These are phyloP conservation scores for Albula goreensis DNA, from an alignment of 2,113 vertebrate genomes.

Conservation along the genomic window DNA sequence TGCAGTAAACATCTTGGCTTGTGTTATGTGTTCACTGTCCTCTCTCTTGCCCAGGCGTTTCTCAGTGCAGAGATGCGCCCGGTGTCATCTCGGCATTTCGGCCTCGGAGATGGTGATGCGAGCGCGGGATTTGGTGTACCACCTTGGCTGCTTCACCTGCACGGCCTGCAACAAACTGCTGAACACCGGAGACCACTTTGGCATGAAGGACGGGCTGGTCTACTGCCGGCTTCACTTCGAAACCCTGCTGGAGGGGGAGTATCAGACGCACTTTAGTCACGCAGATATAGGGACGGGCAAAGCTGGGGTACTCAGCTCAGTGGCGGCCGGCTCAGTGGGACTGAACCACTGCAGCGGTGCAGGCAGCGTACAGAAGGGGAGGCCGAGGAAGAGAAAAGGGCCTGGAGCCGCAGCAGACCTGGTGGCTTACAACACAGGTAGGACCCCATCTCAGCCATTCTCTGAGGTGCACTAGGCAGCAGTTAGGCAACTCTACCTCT, in stretches of 20 bases:
- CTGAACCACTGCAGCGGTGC: slow-evolving; percentile 97
- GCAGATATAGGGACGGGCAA: slow-evolving; percentile 86
- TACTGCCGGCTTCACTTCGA: slow-evolving; percentile 99
- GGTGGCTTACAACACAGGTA: slow-evolving; percentile 95
- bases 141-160: slow-evolving; percentile 98
- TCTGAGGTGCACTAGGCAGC: too few species aligned
- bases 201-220: slow-evolving; percentile 98
- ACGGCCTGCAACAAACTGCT: slow-evolving; percentile 97
- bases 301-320: slow-evolving; percentile 64
- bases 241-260: slow-evolving; percentile 93
- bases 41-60: slow-evolving; percentile 85
- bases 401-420: slow-evolving; percentile 89
- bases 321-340: slow-evolving; percentile 84
- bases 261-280: slow-evolving; percentile 89
- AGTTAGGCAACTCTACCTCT: too few species aligned
- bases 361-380: slow-evolving; percentile 93
- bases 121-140: slow-evolving; percentile 95
- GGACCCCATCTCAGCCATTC: slow-evolving; percentile 40
- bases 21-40: slow-evolving; percentile 37
- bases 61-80: slow-evolving; percentile 95
- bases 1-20: not conserved
- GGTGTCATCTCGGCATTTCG: slow-evolving; percentile 97
- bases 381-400: slow-evolving; percentile 93
- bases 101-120: slow-evolving; percentile 99
- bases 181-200: slow-evolving; percentile 97